These are phyloP conservation scores for Craterocephalus amniculus DNA, from an alignment of 2,797 vertebrate species.

Conservation along the genomic window DNA sequence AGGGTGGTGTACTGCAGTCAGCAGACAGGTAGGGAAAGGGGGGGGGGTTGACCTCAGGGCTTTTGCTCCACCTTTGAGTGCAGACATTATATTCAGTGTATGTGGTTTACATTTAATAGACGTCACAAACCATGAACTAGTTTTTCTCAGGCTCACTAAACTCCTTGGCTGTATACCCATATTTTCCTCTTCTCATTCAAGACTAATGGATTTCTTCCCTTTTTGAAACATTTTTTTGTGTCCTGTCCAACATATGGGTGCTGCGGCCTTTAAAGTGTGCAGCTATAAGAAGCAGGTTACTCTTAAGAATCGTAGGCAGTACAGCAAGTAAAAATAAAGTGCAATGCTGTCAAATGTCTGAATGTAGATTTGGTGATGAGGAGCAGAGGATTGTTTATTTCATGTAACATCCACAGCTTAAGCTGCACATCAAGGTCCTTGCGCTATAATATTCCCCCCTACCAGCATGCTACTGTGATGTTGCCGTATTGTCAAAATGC, in stretches of 20 bases:
- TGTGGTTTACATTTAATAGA: background rate
- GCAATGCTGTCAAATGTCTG: background rate
- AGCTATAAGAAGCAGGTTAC: background rate
- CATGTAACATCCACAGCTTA: background rate
- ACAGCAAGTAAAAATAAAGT: background rate
- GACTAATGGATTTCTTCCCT: background rate
- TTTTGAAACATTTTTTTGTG: background rate
- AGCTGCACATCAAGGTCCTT: background rate
- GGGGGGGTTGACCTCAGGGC: background rate
- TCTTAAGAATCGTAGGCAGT: background rate
- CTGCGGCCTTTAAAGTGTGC: slow-evolving; percentile 1
- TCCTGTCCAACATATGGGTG: background rate
- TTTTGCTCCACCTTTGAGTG: background rate
- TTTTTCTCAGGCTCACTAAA: slow-evolving; percentile 8
- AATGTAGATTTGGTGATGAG: background rate
- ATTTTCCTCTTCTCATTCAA: background rate
- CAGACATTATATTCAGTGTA: background rate
- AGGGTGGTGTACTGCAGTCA: slow-evolving; percentile 1
- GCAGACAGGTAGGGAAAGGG: background rate
- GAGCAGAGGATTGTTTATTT: background rate
- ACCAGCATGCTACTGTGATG: background rate
- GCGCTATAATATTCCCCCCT: background rate
- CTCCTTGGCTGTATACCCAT: background rate
- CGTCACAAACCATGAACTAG: background rate
- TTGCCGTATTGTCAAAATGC: background rate